Base-by-base conservation (phyloP, 1,140 invertebrate genomes). In the Listronotus oregonensis region DNA sequence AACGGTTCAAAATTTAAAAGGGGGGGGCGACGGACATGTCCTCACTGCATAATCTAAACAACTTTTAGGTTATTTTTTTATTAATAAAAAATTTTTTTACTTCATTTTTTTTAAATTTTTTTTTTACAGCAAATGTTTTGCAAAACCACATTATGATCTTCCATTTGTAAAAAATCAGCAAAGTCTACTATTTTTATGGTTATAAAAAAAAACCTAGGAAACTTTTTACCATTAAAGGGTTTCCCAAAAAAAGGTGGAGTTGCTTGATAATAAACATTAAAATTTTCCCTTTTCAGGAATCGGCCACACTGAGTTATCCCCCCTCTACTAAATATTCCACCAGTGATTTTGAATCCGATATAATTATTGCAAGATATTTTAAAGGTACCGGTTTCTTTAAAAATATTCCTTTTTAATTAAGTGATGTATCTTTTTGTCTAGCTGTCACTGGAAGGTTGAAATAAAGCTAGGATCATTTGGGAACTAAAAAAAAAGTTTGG, bases 231-330 rank as follows among this genome's bases (percentile, higher is more conserved):
- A 57, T 51, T 34, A 64, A 73, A 73, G 0, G 79, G 80, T 6
- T 77, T 52, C 80, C 80, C n/a, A n/a, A n/a, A 81, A 6, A 59
- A 70, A 12, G 70, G 57, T 15, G 71, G 69, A 1, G 78, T 81
- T 0, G 79, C 73, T 66, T 81, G 79, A 66, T 77, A 43, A 37
- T 51, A 47, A 14, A 44, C 39, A 9, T 3, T 17, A 61, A 11
- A 31, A 14, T 46, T 39, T 10, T 6, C 39, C n/a, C n/a, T n/a
- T n/a, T 9, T 32, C 42, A 50, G 47, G 11, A n/a, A 17, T 27
- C 40, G 65, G 62, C 65, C 62, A 70, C n/a, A 50, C 6, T 9
- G 21, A 27, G 17, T 32, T 34, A 14, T 51, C 44, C 21, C 14
- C 27, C 12, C 39, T 27, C 39, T 0, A 37, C 39, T 9, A 27